A percentile compares a stretch with the other conserved stretches of the same genome.
Conservation (phyloP, 2,888 invertebrate species). For the Nowickia ferox region DNA sequence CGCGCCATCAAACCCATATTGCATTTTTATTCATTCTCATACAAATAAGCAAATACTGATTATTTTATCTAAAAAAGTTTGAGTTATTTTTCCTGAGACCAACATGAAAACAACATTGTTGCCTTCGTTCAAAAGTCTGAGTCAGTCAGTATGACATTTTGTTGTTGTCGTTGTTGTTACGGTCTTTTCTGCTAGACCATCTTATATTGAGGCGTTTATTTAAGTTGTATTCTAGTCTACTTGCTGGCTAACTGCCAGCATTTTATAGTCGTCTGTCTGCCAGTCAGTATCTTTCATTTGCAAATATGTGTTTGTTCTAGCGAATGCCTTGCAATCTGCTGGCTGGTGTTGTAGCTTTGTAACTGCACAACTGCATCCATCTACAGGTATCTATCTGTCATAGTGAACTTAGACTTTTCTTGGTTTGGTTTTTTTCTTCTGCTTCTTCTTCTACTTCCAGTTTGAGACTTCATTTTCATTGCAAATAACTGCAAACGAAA, state of each 20-base stretch:
- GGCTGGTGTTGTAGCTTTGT: slow-evolving; percentile 6
- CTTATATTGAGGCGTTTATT: slow-evolving; percentile 63
- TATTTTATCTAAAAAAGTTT: background rate
- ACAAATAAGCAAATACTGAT: too few relatives aligned
- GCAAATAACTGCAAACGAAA: slow-evolving; percentile 69
- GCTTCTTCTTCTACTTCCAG: slow-evolving; percentile 28
- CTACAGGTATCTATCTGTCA: slow-evolving; percentile 37
- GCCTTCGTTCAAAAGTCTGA: slow-evolving; percentile 36
- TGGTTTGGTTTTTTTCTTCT: slow-evolving; percentile 26
- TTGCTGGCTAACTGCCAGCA: slow-evolving; percentile 42
- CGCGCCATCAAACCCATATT: too few relatives aligned
- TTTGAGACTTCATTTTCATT: slow-evolving; percentile 68
- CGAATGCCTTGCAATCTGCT: slow-evolving; percentile 28
- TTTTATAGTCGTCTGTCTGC: slow-evolving; percentile 17
- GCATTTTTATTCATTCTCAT: too few relatives aligned
- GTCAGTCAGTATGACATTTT: slow-evolving; percentile 53
- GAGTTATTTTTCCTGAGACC: slow-evolving; percentile 20
- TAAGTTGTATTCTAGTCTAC: slow-evolving; percentile 50
- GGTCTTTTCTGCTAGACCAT: slow-evolving; percentile 27
- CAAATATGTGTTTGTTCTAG: background rate
- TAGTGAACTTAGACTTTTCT: slow-evolving; percentile 21
- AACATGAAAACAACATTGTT: slow-evolving; percentile 25
- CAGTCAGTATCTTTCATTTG: slow-evolving; percentile 4
- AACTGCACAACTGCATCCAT: slow-evolving; percentile 33
- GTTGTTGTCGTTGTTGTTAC: slow-evolving; percentile 9